A percentile compares a stretch with the other conserved stretches of the same genome.
Conservation (phyloP, 2,113 vertebrate species). For the Lagopus leucura region DNA sequence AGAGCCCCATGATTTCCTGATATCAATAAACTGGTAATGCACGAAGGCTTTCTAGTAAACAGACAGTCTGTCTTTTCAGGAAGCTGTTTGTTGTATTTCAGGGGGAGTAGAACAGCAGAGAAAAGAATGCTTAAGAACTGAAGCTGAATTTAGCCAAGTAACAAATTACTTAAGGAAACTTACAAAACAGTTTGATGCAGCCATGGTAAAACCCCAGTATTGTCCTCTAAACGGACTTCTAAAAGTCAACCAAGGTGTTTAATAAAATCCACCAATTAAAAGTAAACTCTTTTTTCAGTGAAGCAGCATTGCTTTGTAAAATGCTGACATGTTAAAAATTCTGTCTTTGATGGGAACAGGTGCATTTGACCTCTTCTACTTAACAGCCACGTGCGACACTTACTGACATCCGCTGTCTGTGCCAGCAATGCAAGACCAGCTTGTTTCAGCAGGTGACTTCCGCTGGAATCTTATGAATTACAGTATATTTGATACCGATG, state of each 20-base stretch:
- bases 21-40: conserved; percentile 75
- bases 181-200: conserved; percentile 70
- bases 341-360: background rate
- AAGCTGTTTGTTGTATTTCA: conserved; percentile 65
- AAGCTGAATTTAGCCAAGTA: conserved; percentile 66
- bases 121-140: conserved; percentile 70
- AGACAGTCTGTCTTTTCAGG: conserved; percentile 74
- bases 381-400: background rate
- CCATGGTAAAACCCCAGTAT: conserved; percentile 67
- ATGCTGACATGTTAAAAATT: background rate
- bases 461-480: conserved; percentile 7
- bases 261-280: conserved; percentile 63
- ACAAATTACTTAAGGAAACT: conserved; percentile 60
- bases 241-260: conserved; percentile 28
- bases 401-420: background rate
- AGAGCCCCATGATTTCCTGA: conserved; percentile 78
- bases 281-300: conserved; percentile 18
- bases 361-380: background rate
- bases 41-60: conserved; percentile 76
- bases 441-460: background rate
- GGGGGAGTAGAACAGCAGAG: conserved; percentile 71
- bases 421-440: background rate
- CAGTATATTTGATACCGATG: background rate
- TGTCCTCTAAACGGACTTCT: conserved; percentile 52
- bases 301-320: conserved; percentile 63